These are phyloP conservation scores for Margaritifera margaritifera DNA, from an alignment of 2,888 invertebrate genomes.

Conservation along the genomic window DNA sequence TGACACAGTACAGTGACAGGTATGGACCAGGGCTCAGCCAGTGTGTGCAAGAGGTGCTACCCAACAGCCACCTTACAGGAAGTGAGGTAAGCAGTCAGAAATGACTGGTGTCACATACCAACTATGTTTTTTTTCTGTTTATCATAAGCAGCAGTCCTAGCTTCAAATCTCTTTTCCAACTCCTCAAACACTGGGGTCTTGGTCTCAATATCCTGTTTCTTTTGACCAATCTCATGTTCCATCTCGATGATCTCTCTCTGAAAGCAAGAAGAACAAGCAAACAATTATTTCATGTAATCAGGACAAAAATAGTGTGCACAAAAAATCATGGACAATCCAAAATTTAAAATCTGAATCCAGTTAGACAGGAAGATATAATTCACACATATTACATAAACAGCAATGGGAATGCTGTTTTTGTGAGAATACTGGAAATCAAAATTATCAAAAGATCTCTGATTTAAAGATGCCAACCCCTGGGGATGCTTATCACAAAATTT, in stretches of 20 bases:
- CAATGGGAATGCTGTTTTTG: too few relatives aligned
- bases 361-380: too few relatives aligned
- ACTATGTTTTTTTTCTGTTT: slow-evolving; percentile 61
- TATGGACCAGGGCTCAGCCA: slow-evolving; percentile 8
- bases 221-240: slow-evolving; percentile 49
- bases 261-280: slow-evolving; percentile 7
- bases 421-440: too few relatives aligned
- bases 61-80: not conserved
- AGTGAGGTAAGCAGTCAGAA: slow-evolving; percentile 18
- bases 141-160: slow-evolving; percentile 56
- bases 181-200: slow-evolving; percentile 57
- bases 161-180: slow-evolving; percentile 53
- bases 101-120: slow-evolving; percentile 52
- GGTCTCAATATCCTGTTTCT: slow-evolving; percentile 44
- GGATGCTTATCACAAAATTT: too few relatives aligned
- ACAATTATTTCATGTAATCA: not conserved
- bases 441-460: too few relatives aligned
- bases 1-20: slow-evolving; percentile 1
- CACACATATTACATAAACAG: too few relatives aligned
- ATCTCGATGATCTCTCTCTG: slow-evolving; percentile 55
- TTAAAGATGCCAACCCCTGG: too few relatives aligned
- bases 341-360: too few relatives aligned
- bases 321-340: too few relatives aligned
- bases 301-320: too few relatives aligned
- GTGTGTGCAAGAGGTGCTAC: slow-evolving; percentile 2